Evolutionary conservation across 1,140 invertebrate genomes (phyloP).

Genomic region (Acromyrmex charruanus): DNA sequence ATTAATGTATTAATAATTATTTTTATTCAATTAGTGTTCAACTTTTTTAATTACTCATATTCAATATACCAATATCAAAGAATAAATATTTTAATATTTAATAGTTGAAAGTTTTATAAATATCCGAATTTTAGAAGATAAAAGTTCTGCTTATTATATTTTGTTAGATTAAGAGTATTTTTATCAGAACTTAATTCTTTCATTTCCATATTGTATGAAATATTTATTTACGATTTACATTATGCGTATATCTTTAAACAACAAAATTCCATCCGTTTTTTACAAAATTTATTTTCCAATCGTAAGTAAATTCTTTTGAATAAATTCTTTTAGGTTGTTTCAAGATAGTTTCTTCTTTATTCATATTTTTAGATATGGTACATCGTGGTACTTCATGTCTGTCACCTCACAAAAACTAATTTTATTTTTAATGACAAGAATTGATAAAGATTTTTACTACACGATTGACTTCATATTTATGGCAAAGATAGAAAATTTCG

Average conservation of each 20-base stretch:
- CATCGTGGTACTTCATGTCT: slow-evolving; percentile 65
- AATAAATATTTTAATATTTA: slow-evolving; percentile 7
- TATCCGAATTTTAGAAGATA: background rate
- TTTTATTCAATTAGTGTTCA: background rate
- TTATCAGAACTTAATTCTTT: background rate
- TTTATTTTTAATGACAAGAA: slow-evolving; percentile 61
- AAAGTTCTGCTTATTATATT: background rate
- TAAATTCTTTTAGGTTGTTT: background rate
- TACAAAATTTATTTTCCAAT: background rate
- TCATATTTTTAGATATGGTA: slow-evolving; percentile 23
- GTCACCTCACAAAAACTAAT: slow-evolving; percentile 59
- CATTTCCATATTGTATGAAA: background rate
- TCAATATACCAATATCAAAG: background rate
- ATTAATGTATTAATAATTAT: background rate
- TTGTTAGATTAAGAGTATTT: background rate
- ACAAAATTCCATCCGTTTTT: background rate
- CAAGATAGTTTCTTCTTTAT: background rate
- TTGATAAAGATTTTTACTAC: slow-evolving; percentile 24
- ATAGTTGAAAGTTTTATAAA: background rate
- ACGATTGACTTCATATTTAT: slow-evolving; percentile 38
- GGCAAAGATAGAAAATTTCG: slow-evolving; percentile 60
- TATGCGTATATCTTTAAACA: background rate
- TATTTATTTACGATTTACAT: background rate
- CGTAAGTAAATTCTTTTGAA: background rate
- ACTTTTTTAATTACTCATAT: background rate